These are phyloP conservation scores for Mystacides longicornis DNA, from an alignment of 2,888 invertebrate species.

Conservation along the genomic window DNA sequence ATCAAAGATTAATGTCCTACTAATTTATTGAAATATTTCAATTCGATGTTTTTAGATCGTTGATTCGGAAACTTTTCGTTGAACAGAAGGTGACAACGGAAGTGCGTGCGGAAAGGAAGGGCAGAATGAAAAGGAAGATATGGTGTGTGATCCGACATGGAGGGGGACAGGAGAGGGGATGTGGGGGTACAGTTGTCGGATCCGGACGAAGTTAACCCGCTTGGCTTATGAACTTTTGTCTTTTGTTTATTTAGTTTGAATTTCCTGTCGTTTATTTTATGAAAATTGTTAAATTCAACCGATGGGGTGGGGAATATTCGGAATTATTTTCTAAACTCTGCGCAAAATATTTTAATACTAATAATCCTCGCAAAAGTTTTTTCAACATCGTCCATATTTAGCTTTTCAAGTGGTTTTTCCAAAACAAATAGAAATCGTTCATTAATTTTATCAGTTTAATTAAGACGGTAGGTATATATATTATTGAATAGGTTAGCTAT, in stretches of 20 bases:
- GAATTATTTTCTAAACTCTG: no score
- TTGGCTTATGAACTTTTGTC: neutral
- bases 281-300: neutral
- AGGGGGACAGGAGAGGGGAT: neutral
- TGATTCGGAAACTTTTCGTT: neutral
- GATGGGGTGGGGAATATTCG: no score
- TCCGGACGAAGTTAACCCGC: constrained; percentile 1
- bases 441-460: no score
- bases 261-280: neutral
- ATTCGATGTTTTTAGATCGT: neutral
- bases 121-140: neutral
- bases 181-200: neutral
- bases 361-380: no score
- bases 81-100: neutral
- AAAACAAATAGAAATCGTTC: no score
- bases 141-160: neutral
- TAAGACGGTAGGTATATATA: no score
- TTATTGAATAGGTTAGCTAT: no score
- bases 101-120: neutral
- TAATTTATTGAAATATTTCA: no score
- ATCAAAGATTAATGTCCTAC: no score
- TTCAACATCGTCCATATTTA: no score
- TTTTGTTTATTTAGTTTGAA: constrained; percentile 1
- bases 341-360: no score
- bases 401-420: no score